Evolutionary conservation across 2,797 vertebrate genomes (phyloP), one percentile per base, ranked within the genome.

Genomic region (Taenioides sp.): DNA sequence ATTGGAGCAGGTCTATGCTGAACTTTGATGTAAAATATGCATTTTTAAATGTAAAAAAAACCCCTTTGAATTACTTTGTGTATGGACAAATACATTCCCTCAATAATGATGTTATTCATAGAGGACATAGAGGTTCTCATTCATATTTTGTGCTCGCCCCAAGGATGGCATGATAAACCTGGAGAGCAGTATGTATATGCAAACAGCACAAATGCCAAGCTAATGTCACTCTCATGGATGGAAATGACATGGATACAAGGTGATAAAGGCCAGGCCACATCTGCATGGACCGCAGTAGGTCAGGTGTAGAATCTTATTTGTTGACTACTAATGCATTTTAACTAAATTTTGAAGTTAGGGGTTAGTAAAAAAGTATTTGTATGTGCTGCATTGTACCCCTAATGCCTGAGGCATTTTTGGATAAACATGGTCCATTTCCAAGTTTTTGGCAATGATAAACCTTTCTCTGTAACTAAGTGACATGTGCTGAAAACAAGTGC

Each of bases 141-240:
- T 71, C 20, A 37, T 2, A 57, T 70, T 3, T 57, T 7, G n/a
- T 67, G 43, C 49, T 61, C 47, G 71, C 74, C 37, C 14, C 67
- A 3, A 73, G 59, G 23, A 57, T 2, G 0, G 20, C 25, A 31
- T 43, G 63, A 68, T 74, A 65, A 73, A 37, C 55, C 47, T 58
- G 57, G 49, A 72, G 43, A 75, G 72, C 58, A 73, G 78, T 49
- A 73, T 76, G 47, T 40, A 74, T 76, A 62, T 28, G 60, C 69
- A 83, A 78, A 79, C 34, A 68, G 31, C 12, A 69, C 57, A 65
- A 72, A 78, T 73, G 34, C 61, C 63, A 70, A 69, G n/a, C 25
- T 65, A 71, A 76, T 69, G 27, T 70, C 78, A 75, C 25, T 43
- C 23, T 17, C 0, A 4, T 72, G 67, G 74, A 69, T 27, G 60